These are phyloP conservation scores for Meandrusa payeni DNA, from an alignment of 2,888 invertebrate genomes.

Conservation along the genomic window DNA sequence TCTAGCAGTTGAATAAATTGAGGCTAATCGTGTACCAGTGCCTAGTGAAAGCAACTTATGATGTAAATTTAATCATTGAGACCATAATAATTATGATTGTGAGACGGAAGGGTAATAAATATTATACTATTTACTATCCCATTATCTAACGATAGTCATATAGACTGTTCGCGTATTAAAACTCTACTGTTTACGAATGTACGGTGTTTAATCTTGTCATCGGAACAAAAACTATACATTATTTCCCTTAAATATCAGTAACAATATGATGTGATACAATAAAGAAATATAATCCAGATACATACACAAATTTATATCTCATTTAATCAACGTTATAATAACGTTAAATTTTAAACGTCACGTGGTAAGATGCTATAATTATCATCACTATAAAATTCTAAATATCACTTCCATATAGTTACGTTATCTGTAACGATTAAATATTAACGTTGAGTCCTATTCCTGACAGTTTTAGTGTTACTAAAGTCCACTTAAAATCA, in stretches of 20 bases:
- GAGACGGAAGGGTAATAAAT: constrained; percentile 68
- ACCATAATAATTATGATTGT: constrained; percentile 75
- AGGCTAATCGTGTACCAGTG: constrained; percentile 73
- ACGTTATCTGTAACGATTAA: background rate
- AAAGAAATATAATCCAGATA: too few species aligned
- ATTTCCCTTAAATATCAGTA: too few species aligned
- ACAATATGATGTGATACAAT: too few species aligned
- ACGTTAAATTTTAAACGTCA: too few species aligned
- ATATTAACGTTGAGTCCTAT: constrained; percentile 33
- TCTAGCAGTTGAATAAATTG: constrained; percentile 43
- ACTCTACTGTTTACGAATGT: constrained; percentile 1
- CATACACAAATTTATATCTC: too few species aligned
- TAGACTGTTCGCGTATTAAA: constrained; percentile 7
- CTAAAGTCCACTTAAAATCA: constrained; percentile 23
- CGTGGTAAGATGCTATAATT: too few species aligned
- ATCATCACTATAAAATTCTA: too few species aligned
- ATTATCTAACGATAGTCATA: constrained; percentile 16
- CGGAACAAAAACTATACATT: background rate
- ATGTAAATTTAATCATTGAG: constrained; percentile 68
- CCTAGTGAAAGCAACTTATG: constrained; percentile 77
- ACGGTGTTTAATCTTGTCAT: constrained; percentile 1
- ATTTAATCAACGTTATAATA: too few species aligned
- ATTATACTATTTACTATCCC: constrained; percentile 21
- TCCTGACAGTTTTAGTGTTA: constrained; percentile 10
- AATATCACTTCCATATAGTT: too few species aligned